Evolutionary conservation across 2,888 invertebrate species (phyloP).

Genomic region (Andrena trimmerana): DNA sequence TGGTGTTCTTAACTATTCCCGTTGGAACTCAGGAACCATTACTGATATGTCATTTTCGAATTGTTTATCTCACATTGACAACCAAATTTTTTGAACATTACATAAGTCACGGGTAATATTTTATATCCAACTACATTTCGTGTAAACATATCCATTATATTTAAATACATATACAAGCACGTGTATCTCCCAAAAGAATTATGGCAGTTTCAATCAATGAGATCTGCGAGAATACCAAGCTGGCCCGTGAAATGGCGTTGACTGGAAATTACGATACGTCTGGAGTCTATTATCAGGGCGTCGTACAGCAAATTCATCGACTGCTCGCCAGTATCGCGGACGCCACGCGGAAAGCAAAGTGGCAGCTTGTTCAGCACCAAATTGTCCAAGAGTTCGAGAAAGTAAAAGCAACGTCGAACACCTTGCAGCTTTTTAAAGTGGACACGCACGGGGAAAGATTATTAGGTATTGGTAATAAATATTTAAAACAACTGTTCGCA

Average conservation of each 20-base stretch:
- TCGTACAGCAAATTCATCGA: conserved; percentile 95
- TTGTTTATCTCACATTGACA: neutral
- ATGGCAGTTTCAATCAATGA: conserved; percentile 96
- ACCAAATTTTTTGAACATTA: neutral
- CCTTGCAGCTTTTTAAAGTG: conserved; percentile 91
- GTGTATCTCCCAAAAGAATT: conserved; percentile 17
- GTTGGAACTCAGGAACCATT: neutral
- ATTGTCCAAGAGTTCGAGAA: conserved; percentile 96
- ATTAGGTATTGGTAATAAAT: conserved; percentile 76
- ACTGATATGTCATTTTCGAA: conserved; percentile 7
- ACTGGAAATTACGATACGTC: conserved; percentile 98
- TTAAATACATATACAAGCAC: neutral
- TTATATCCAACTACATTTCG: neutral
- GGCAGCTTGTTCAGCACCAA: conserved; percentile 96
- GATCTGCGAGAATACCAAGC: conserved; percentile 97
- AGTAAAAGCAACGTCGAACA: conserved; percentile 93
- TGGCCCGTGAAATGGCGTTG: conserved; percentile 97
- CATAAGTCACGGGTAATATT: neutral
- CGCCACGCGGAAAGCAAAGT: conserved; percentile 93
- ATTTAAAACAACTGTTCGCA: neutral
- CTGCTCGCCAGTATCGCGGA: conserved; percentile 93
- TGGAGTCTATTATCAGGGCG: conserved; percentile 96
- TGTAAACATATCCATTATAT: neutral
- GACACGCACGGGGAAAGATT: conserved; percentile 87
- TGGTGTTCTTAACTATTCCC: neutral